Evolutionary conservation across 2,888 invertebrate genomes (phyloP), one percentile per base, ranked within the genome.

Genomic region (Andrena chrysosceles): DNA sequence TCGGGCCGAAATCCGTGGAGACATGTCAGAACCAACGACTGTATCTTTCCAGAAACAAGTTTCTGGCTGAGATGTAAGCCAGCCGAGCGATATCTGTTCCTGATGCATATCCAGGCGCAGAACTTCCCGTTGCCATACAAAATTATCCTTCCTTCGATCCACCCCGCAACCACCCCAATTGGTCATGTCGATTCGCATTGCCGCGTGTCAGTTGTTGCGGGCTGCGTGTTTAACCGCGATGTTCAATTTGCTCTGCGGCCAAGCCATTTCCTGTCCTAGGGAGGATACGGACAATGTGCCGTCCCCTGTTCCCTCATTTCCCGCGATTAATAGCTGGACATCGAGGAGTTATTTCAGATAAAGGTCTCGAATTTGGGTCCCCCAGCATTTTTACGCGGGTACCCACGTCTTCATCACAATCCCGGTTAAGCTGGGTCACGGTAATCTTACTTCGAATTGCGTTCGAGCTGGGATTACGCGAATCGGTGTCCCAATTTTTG

Each of bases 161-260:
- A 42, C 42, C 42, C 42, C 0, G 8, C 8, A 52, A 6, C 52
- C 20, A 20, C 20, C 54, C 20, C 23, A 68, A 80, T 76, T 60
- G 69, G 29, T 16, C n/a, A 10, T 20, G 4, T 5, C 52, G 68
- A 60, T 75, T 79, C 69, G 54, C 60, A 73, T 72, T 52, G 62
- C 67, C 42, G 56, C 75, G 72, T 67, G 76, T 84, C 85, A 70
- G 60, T 74, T 73, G 69, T 60, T 63, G 69, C 72, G 74, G 71
- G 13, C 31, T 31, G 52, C 68, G 74, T 68, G 89, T 84, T 81
- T 79, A 85, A 90, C 88, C 91, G 60, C 87, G 78, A 86, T 85
- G 88, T 90, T 88, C 90, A 91, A 90, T 90, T 90, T 88, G 86
- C 85, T 79, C 77, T 80, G 85, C 67, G 89, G 87, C 79, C 76